Percentiles rank a stretch among this genome's conserved stretches.
phyloP scores from a whole-genome alignment of 2,113 vertebrate genomes.

The Nesoenas mayeri region DNA sequence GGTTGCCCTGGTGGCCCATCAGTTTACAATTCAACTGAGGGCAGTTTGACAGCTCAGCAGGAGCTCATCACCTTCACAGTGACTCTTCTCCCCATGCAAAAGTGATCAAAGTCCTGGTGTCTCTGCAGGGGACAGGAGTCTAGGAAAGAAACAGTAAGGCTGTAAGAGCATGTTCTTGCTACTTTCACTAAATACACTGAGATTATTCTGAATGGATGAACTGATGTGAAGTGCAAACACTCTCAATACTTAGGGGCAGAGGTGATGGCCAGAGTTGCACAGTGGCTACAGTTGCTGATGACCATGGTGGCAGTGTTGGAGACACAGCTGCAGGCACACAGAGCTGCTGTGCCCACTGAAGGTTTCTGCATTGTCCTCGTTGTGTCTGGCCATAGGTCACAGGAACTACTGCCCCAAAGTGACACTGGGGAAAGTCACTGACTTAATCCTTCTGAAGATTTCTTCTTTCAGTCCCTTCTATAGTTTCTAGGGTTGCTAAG shows the following conservation, averaged over 20 bases:
- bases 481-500: background rate
- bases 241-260: background rate
- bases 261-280: background rate
- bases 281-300: background rate
- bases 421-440: background rate
- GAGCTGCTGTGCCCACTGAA: background rate
- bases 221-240: background rate
- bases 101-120: background rate
- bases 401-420: background rate
- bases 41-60: background rate
- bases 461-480: background rate
- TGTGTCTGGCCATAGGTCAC: background rate
- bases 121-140: background rate
- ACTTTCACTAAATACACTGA: background rate
- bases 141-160: background rate
- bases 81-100: background rate
- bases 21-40: background rate
- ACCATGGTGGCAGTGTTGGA: rapidly evolving
- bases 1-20: background rate
- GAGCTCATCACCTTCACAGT: background rate
- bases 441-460: background rate
- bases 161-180: background rate
- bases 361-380: background rate
- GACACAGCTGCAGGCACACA: rapidly evolving
- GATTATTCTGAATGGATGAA: background rate